Evolutionary conservation across 1,140 invertebrate genomes (phyloP).

Genomic region (Heliconius nattereri): DNA sequence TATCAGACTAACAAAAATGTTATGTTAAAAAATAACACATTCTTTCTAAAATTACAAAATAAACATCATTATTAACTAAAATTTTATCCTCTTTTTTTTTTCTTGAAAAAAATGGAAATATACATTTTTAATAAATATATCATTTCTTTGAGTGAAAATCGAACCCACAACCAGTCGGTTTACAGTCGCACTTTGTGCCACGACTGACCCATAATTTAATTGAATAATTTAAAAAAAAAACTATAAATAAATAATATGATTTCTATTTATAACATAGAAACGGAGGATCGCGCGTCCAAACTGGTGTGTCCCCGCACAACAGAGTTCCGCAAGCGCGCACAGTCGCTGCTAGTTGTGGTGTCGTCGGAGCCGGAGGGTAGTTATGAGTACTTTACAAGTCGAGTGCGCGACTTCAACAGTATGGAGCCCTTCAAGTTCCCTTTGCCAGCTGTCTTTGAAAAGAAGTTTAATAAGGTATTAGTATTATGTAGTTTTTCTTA

Average conservation of each 20-base stretch:
- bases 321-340: constrained; percentile 86
- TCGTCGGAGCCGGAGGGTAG: constrained; percentile 89
- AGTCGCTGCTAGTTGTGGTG: constrained; percentile 92
- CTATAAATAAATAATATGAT: neutral
- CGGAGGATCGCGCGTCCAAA: constrained; percentile 72
- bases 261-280: constrained; percentile 42
- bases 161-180: too few relatives aligned
- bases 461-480: constrained; percentile 83
- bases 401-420: constrained; percentile 89
- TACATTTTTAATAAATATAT: too few relatives aligned
- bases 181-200: too few relatives aligned
- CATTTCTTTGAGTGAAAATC: too few relatives aligned
- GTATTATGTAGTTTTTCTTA: neutral
- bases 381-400: constrained; percentile 88
- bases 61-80: too few relatives aligned
- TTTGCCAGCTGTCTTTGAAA: constrained; percentile 81
- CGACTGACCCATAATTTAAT: too few relatives aligned
- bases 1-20: neutral
- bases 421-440: constrained; percentile 89
- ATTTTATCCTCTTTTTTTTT: too few relatives aligned
- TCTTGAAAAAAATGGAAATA: too few relatives aligned
- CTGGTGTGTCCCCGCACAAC: constrained; percentile 84
- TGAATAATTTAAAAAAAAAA: neutral
- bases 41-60: too few relatives aligned
- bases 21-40: too few relatives aligned